Evolutionary conservation across 2,888 invertebrate genomes (phyloP).

Genomic region (Andrena bucephala): DNA sequence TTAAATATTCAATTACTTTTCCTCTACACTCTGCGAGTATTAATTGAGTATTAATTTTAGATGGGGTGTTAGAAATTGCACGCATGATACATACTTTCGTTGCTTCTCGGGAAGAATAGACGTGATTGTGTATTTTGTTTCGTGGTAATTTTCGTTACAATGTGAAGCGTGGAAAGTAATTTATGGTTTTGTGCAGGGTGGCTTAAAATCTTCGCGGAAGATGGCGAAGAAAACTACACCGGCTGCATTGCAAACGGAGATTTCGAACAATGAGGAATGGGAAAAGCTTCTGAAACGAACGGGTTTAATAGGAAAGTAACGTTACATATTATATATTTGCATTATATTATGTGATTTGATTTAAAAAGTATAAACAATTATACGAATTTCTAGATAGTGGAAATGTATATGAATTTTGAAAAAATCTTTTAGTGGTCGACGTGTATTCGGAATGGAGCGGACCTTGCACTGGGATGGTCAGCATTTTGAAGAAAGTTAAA

Average conservation of each 20-base stretch:
- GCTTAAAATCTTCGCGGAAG: slow-evolving; percentile 75
- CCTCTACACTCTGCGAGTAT: too few relatives aligned
- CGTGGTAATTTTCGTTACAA: too few relatives aligned
- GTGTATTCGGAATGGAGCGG: slow-evolving; percentile 98
- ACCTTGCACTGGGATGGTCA: slow-evolving; percentile 95
- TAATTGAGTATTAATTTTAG: too few relatives aligned
- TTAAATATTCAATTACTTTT: too few relatives aligned
- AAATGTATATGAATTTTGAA: neutral
- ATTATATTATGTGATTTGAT: neutral
- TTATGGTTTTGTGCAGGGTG: slow-evolving; percentile 69
- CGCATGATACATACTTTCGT: too few relatives aligned
- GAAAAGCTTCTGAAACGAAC: slow-evolving; percentile 90
- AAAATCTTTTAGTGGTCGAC: slow-evolving; percentile 90
- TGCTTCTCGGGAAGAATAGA: too few relatives aligned
- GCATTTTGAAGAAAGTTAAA: slow-evolving; percentile 94
- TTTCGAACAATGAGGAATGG: slow-evolving; percentile 94
- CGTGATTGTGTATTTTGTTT: too few relatives aligned
- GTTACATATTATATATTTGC: neutral
- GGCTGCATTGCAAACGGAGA: slow-evolving; percentile 92
- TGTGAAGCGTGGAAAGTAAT: neutral
- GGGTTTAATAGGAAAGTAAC: slow-evolving; percentile 88
- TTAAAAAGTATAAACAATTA: neutral
- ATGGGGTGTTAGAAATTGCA: too few relatives aligned
- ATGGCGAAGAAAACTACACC: slow-evolving; percentile 92
- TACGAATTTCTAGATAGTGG: neutral